Evolutionary conservation across 1,140 invertebrate species (phyloP).

Genomic region (Archivesica marissinica): DNA sequence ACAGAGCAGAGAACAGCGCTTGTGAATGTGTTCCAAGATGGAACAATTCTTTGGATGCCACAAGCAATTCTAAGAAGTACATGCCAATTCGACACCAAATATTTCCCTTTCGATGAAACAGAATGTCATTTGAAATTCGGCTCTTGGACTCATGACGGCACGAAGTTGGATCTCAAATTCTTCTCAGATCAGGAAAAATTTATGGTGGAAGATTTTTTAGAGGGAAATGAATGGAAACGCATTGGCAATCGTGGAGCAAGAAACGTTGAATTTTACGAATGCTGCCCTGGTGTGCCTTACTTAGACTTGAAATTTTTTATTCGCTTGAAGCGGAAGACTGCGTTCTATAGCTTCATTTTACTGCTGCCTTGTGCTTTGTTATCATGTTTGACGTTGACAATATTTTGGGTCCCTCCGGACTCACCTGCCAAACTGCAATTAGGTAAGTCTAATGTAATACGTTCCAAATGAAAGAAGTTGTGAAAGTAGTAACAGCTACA

Average conservation of each 20-base stretch:
- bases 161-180: constrained; percentile 86
- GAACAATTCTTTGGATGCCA: constrained; percentile 98
- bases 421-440: constrained; percentile 83
- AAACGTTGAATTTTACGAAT: constrained; percentile 78
- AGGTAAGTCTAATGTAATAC: constrained; percentile 71
- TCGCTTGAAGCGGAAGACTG: constrained; percentile 76
- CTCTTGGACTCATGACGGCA: constrained; percentile 98
- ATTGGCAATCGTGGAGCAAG: constrained; percentile 70
- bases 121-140: constrained; percentile 91
- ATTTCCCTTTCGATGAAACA: constrained; percentile 80
- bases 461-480: background rate
- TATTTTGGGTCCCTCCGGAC: constrained; percentile 84
- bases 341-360: constrained; percentile 83
- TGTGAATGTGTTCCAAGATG: constrained; percentile 88
- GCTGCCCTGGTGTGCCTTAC: constrained; percentile 79
- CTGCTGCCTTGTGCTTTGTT: constrained; percentile 82
- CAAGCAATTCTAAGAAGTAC: constrained; percentile 99
- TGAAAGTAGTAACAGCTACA: too few relatives aligned
- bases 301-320: constrained; percentile 81
- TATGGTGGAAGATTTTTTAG: constrained; percentile 75
- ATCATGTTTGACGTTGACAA: constrained; percentile 80
- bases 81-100: constrained; percentile 89
- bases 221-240: constrained; percentile 82
- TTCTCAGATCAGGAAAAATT: constrained; percentile 17
- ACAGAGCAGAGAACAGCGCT: constrained; percentile 82